Evolutionary conservation across 2,797 vertebrate species (phyloP), one percentile per base, ranked within the genome.

Genomic region (Protosalanx chinensis): DNA sequence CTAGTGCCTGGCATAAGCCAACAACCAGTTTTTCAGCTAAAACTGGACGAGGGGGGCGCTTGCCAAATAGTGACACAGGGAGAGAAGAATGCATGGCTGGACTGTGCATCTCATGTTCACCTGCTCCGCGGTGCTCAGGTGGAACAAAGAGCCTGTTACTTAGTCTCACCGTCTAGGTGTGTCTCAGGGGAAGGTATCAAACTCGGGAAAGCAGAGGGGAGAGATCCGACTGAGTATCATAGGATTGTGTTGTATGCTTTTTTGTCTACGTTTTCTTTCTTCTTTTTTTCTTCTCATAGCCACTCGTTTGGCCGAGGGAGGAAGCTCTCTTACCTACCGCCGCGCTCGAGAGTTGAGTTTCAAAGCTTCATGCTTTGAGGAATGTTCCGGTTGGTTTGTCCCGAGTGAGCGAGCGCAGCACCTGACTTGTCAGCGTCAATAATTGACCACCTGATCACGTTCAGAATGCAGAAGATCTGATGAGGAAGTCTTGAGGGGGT

Each of bases 21-120:
- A 49, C 70, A 87, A 88, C 84, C 81, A 76, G 86, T 89, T 82
- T 83, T 88, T 86, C 84, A 70, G 57, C 77, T 70, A 51, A 57
- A 69, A 77, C 76, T 57, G 32, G 76, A 82, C 65, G 61, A 77
- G 77, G 63, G 5, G 30, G 51, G 74, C 18, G 1, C 62, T 76
- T 68, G 68, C 70, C 79, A 82, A 87, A 85, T 72, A 84, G 78
- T 75, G 71, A 67, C 74, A 74, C 74, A 76, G 57, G 64, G 67
- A 71, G 81, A 79, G 69, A 72, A 86, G 76, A 82, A 83, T 76
- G 76, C 60, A 58, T 61, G 65, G 57, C 73, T 67, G 32, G 67
- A 72, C 32, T 51, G 72, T 79, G 72, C 71, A 75, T 81, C 80
- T 84, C 68, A 68, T 75, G 70, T 86, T 84, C n/a, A 56, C 62